Base-by-base conservation (phyloP, 2,797 vertebrate genomes). In the Mallotus villosus region DNA sequence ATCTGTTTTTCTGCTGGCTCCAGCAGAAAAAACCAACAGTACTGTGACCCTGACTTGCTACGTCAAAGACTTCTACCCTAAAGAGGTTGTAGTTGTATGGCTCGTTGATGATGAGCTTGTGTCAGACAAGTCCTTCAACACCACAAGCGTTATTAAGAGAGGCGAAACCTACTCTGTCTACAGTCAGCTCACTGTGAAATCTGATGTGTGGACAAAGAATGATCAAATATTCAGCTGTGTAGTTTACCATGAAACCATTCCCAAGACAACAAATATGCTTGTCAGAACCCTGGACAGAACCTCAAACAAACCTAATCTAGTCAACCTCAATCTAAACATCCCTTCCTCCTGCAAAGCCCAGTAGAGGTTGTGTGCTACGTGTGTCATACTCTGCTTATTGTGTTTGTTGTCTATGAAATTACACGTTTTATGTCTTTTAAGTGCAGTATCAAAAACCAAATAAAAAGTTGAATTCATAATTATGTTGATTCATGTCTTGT, bases 21-120 rank as follows among this genome's bases (percentile, higher is more conserved):
- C 94, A 11, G 4, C 86, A 65, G 74, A 63, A 34, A 82, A 91
- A 0, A 76, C 80, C 76, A 34, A 6, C 29, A 58, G 2, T 5
- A 0, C 58, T 0, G 74, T 94, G 79, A 92, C 85, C 68, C 32
- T 95, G 77, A 91, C 91, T 82, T 95, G 95, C 85, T 68, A 78
- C 74, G 59, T 92, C 70, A 88, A 77, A 72, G 83, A 82, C 70
- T 95, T 95, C 92, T 85, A 11, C 71, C 93, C 94, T 1, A 0
- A 7, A 0, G 90, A 93, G 0, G 62, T 94, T 61, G 64, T 27
- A 0, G 80, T 95, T 61, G 79, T 87, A 82, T 95, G 94, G 94
- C 78, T 89, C 71, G 86, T 87, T 69, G 68, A 91, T 68, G 88
- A 93, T 14, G 17, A 53, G n/a, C 25, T 57, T 11, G 14, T 65